Evolutionary conservation across 2,113 vertebrate species (phyloP).

Genomic region (Tylochromis polylepis): DNA sequence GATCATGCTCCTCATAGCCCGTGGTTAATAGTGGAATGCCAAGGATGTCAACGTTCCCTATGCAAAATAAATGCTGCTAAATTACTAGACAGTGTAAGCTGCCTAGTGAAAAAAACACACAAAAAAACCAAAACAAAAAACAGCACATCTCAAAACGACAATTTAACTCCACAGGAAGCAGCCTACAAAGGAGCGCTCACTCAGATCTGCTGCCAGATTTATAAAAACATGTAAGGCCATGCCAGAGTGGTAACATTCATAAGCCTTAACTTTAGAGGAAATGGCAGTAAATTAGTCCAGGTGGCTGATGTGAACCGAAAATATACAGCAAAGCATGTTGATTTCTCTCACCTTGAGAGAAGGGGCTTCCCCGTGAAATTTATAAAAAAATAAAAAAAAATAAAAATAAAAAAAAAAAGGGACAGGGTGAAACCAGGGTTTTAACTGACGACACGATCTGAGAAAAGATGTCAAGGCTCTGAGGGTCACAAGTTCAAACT

Average conservation of each 20-base stretch:
- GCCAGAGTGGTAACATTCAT: background rate
- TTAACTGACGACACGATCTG: background rate
- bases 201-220: conserved; percentile 20
- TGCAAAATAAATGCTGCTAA: conserved; percentile 5
- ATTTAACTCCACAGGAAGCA: conserved; percentile 20
- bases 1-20: background rate
- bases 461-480: background rate
- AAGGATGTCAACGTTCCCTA: background rate
- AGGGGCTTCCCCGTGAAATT: background rate
- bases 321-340: background rate
- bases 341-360: background rate
- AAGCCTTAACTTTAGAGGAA: background rate
- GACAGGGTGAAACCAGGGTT: background rate
- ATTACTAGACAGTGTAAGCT: background rate
- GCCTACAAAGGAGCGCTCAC: background rate
- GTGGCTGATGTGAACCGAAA: background rate
- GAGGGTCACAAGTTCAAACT: background rate
- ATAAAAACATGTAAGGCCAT: background rate
- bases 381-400: too few species aligned
- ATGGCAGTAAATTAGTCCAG: background rate
- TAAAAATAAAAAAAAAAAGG: too few species aligned
- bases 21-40: background rate
- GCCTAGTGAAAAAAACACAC: background rate
- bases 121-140: too few species aligned
- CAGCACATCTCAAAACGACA: conserved; percentile 10